Evolutionary conservation across 2,113 vertebrate species (phyloP).

Genomic region (Equus quagga): DNA sequence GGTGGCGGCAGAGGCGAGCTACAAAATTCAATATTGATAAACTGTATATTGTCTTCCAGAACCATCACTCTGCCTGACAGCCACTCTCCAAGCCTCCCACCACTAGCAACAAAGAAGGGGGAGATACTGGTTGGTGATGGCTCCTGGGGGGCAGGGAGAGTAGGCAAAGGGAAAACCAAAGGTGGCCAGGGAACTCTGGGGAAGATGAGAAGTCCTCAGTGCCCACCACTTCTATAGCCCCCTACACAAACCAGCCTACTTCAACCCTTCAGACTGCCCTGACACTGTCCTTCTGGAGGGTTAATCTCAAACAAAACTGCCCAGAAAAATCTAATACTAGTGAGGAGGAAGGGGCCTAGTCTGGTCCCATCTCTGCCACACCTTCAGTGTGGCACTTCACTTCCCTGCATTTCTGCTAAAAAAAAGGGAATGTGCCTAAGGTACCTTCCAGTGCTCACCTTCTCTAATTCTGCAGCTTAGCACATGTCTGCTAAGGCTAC

Average conservation of each 20-base stretch:
- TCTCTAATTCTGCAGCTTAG: not conserved
- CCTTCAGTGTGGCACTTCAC: not conserved
- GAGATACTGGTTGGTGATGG: not conserved
- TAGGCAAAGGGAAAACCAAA: not conserved
- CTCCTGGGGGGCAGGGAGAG: no score
- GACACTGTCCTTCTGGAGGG: not conserved
- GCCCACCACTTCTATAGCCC: not conserved
- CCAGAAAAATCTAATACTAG: not conserved
- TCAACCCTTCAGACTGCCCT: not conserved
- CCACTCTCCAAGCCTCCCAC: constrained; percentile 16
- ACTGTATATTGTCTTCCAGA: constrained; percentile 55
- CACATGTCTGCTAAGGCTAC: not conserved
- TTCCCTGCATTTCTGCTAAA: not conserved
- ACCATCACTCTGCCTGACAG: constrained; percentile 57
- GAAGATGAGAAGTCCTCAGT: not conserved
- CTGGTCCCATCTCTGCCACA: not conserved
- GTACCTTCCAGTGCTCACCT: not conserved
- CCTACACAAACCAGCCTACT: not conserved
- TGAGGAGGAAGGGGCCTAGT: not conserved
- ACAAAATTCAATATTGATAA: constrained; percentile 68
- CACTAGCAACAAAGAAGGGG: constrained; percentile 7
- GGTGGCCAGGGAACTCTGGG: not conserved
- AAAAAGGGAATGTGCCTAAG: not conserved
- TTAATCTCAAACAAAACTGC: not conserved
- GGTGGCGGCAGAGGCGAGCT: not conserved